phyloP scores from a whole-genome alignment of 2,113 vertebrate genomes.

The Istiophorus platypterus region DNA sequence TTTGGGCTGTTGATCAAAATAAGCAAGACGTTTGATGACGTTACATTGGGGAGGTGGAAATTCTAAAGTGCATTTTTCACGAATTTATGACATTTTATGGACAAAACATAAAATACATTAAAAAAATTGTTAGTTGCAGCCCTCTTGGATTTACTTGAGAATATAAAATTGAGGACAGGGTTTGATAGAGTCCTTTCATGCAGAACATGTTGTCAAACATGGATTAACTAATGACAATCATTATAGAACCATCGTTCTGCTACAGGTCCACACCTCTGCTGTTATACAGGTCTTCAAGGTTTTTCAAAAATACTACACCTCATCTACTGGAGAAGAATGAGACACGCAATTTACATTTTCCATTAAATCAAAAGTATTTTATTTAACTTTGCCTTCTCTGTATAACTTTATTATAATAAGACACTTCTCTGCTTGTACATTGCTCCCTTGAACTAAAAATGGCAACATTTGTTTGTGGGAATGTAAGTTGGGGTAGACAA shows the following conservation, averaged over 20 bases:
- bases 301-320: neutral
- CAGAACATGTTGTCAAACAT: neutral
- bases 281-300: neutral
- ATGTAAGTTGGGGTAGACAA: constrained; percentile 88
- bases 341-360: constrained; percentile 58
- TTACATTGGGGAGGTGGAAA: too few species aligned
- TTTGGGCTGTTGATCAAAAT: too few species aligned
- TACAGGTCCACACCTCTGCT: neutral
- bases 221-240: neutral
- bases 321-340: constrained; percentile 29
- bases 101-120: too few species aligned
- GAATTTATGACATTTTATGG: too few species aligned
- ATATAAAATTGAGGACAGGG: too few species aligned
- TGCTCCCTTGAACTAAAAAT: constrained; percentile 90
- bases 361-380: constrained; percentile 90
- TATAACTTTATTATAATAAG: constrained; percentile 90
- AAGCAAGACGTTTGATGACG: too few species aligned
- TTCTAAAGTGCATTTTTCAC: too few species aligned
- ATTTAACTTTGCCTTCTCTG: constrained; percentile 88
- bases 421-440: constrained; percentile 91
- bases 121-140: too few species aligned
- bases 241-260: neutral
- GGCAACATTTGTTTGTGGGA: constrained; percentile 88
- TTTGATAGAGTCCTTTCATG: neutral
- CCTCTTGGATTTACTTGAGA: too few species aligned